Evolutionary conservation across 2,888 invertebrate species (phyloP).

Genomic region (Melinaea marsaeus): DNA sequence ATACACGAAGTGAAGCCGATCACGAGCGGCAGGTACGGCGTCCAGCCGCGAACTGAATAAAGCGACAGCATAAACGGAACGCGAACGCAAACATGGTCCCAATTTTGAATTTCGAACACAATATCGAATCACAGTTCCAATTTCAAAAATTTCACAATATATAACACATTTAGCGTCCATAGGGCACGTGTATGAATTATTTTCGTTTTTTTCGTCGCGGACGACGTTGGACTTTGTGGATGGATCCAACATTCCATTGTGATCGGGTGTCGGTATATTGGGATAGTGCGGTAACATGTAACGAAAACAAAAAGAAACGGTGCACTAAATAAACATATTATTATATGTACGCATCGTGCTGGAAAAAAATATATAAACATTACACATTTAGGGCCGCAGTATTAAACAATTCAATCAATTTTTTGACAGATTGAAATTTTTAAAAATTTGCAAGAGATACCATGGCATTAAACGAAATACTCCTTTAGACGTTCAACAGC

Average conservation of each 20-base stretch:
- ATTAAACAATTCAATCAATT: too few relatives aligned
- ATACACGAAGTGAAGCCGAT: conserved; percentile 93
- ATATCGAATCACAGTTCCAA: conserved; percentile 66
- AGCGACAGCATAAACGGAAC: conserved; percentile 54
- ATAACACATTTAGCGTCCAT: conserved; percentile 43
- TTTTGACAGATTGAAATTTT: too few relatives aligned
- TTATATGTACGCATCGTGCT: conserved; percentile 41
- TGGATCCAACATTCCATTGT: conserved; percentile 68
- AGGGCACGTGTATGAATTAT: conserved; percentile 47
- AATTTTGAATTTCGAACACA: conserved; percentile 28
- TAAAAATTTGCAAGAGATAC: too few relatives aligned
- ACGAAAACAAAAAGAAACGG: conserved; percentile 76
- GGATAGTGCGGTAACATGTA: conserved; percentile 76
- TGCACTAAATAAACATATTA: conserved; percentile 76
- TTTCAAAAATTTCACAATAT: conserved; percentile 46
- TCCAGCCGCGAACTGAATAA: conserved; percentile 75
- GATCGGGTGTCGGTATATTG: conserved; percentile 53
- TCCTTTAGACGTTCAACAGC: too few relatives aligned
- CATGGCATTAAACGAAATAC: too few relatives aligned
- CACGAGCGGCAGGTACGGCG: conserved; percentile 86
- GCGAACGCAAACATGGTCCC: conserved; percentile 48
- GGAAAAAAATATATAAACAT: conserved; percentile 34
- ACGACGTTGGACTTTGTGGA: conserved; percentile 75
- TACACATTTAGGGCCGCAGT: too few relatives aligned
- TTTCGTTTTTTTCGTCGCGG: conserved; percentile 77